Evolutionary conservation across 2,888 invertebrate genomes (phyloP).

Genomic region (Allophyes oxyacanthae): DNA sequence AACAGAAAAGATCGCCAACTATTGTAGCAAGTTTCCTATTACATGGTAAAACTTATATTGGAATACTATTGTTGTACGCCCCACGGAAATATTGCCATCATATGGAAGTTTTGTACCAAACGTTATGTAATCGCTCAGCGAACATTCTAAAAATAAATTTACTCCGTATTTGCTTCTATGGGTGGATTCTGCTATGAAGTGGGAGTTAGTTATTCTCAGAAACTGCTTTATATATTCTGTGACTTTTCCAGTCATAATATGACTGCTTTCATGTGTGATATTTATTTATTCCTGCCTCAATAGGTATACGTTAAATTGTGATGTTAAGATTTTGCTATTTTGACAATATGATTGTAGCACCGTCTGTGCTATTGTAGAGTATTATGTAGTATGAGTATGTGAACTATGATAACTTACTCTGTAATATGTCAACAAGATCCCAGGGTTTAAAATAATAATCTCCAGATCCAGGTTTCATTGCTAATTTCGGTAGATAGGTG

Average conservation of each 20-base stretch:
- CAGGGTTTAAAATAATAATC: constrained; percentile 17
- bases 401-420: constrained; percentile 48
- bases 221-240: too few species aligned
- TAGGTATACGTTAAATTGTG: too few species aligned
- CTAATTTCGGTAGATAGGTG: constrained; percentile 12
- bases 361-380: not conserved
- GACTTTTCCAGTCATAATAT: not conserved
- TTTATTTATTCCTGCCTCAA: not conserved
- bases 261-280: not conserved
- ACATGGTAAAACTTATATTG: constrained; percentile 48
- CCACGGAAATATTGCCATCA: constrained; percentile 36
- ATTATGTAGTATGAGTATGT: constrained; percentile 7
- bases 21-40: constrained; percentile 37
- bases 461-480: constrained; percentile 12
- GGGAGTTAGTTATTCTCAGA: not conserved
- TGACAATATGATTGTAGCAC: not conserved
- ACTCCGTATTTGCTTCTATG: not conserved
- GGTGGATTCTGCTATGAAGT: not conserved
- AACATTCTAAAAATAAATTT: constrained; percentile 22
- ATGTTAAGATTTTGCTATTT: not conserved
- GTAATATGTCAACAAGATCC: constrained; percentile 14
- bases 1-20: constrained; percentile 26
- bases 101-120: constrained; percentile 18
- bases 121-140: constrained; percentile 20
- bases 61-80: constrained; percentile 35